Conservation (phyloP, 2,888 invertebrate genomes). For the Acanthosepion lycidas region DNA sequence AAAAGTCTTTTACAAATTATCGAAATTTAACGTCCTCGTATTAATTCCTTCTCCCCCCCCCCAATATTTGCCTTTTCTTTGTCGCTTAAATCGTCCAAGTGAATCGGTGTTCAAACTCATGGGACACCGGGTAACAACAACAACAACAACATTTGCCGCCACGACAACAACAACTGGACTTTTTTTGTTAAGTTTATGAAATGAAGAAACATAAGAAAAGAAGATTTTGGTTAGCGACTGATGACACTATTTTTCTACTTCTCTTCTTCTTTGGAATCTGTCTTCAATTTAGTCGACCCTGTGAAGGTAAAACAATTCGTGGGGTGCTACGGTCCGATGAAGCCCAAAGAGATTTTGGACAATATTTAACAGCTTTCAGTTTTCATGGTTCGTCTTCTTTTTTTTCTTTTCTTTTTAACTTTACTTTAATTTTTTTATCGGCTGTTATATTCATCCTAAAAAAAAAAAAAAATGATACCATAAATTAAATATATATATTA, state of each 20-base stretch:
- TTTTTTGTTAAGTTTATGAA: neutral
- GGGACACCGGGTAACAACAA: constrained; percentile 21
- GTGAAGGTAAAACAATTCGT: constrained; percentile 58
- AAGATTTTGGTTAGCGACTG: neutral
- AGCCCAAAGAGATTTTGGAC: constrained; percentile 62
- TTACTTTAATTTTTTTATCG: too few relatives aligned
- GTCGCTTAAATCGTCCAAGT: too few relatives aligned
- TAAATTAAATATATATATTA: too few relatives aligned
- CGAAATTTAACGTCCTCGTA: too few relatives aligned
- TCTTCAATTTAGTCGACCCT: neutral
- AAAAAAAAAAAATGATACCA: too few relatives aligned
- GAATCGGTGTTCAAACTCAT: neutral
- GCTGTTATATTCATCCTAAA: neutral
- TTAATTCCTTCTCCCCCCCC: too few relatives aligned
- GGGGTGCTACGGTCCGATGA: constrained; percentile 60
- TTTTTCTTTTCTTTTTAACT: too few relatives aligned
- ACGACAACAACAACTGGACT: neutral
- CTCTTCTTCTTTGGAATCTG: neutral
- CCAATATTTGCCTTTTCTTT: too few relatives aligned
- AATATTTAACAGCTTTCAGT: constrained; percentile 68
- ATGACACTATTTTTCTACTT: neutral
- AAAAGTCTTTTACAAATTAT: too few relatives aligned
- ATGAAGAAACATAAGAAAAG: constrained; percentile 14
- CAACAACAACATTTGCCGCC: neutral
- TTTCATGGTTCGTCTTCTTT: constrained; percentile 63